Evolutionary conservation across 2,797 vertebrate species (phyloP), one percentile per base, ranked within the genome.

Genomic region (Peromyscus nudipes): DNA sequence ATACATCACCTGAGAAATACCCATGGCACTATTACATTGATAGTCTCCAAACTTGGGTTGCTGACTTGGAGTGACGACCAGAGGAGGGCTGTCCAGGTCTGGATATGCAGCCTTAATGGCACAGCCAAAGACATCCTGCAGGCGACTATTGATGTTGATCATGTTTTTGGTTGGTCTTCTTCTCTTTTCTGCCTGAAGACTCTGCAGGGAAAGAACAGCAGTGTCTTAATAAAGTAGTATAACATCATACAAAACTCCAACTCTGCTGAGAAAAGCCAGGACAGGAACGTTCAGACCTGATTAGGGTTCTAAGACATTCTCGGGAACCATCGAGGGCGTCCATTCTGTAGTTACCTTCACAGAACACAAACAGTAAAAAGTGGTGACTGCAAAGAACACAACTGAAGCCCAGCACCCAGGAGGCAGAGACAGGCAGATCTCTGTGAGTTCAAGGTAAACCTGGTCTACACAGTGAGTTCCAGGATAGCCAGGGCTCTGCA

Each of bases 1-100:
- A 93, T 31, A 60, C 37, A 17, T 97, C 94, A 99, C 99, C 99
- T 99, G 99, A n/a, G 99, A 98, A 97, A 99, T 99, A 34, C 99
- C 99, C 99, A 99, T 99, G 92, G 99, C 99, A 31, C 99, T 99
- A 97, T 99, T 99, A 97, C 99, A 99, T 97, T 99, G 99, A 97
- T 99, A 99, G 98, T 99, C 99, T 29, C 99, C 99, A 88, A 99
- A 99, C 97, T 99, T 99, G 96, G 99, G 98, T 98, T 99, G 99
- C 96, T 99, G 99, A 98, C 99, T 99, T 65, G 99, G 99, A 0
- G 99, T 99, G 92, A 99, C 99, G 12, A 99, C 97, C 21, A 99
- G 98, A 0, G 99, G 99, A 1, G 99, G 99, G 91, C 99, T 99
- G 97, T 99, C 99, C 94, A 99, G 98, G 93, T 99, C 99, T 3